Evolutionary conservation across 1,140 invertebrate genomes (phyloP).

Genomic region (Scaptomyza montana): DNA sequence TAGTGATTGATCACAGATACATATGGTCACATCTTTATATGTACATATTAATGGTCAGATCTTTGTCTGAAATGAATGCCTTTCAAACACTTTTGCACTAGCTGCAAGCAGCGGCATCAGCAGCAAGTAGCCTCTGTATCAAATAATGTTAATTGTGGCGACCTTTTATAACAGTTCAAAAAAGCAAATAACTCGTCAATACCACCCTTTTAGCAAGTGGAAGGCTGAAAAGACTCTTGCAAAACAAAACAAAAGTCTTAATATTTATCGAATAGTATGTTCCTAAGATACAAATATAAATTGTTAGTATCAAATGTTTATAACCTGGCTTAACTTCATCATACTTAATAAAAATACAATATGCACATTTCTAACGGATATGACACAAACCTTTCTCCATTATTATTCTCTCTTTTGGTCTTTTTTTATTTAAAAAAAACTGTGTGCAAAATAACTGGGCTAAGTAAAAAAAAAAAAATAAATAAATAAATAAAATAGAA

Average conservation of each 20-base stretch:
- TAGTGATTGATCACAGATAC: conserved; percentile 6
- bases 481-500: too few species aligned
- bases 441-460: conserved; percentile 58
- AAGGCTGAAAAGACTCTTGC: too few species aligned
- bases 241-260: too few species aligned
- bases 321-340: too few species aligned
- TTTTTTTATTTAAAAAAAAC: background rate
- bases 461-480: conserved; percentile 58
- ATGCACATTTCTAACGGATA: too few species aligned
- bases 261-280: too few species aligned
- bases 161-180: conserved; percentile 25
- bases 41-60: background rate
- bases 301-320: too few species aligned
- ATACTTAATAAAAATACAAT: too few species aligned
- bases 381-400: too few species aligned
- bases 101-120: conserved; percentile 9
- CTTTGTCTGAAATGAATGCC: conserved; percentile 24
- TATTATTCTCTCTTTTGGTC: background rate
- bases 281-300: too few species aligned
- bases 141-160: conserved; percentile 70
- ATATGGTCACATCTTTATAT: background rate
- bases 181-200: background rate
- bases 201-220: background rate
- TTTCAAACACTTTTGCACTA: conserved; percentile 18
- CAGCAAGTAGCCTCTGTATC: conserved; percentile 47